Base-by-base conservation (phyloP, 2,888 invertebrate genomes). In the Zele albiditarsus region DNA sequence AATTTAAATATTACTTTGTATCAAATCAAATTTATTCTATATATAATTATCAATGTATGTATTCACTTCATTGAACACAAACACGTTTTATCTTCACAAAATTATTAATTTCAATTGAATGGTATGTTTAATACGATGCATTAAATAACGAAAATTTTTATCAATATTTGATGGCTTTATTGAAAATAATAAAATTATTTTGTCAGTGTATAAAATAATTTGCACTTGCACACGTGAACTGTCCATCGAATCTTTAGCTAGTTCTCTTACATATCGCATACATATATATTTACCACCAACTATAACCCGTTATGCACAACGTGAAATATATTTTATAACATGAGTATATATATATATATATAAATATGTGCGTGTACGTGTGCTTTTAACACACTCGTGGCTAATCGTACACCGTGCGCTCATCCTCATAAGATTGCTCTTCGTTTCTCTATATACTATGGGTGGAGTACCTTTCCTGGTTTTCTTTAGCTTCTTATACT, bases 391-490 rank as follows among this genome's bases (percentile, higher is more conserved):
- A 63, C 71, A 71, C 62, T 60, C 62, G 42, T 71, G 31, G 71
- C 62, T 71, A 71, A 71, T 71, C 71, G 71, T 71, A 71, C 42
- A 53, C 53, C 8, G 53, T 20, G 53, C 71, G 71, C 71, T 71
- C 71, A 71, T 71, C 71, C 71, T 71, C 62, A 58, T 33, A 57
- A 53, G 68, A 71, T 71, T 71, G 46, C 71, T 71, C 71, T 62
- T 60, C 53, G 53, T 20, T 53, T 53, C 28, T 62, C 62, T 33
- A 42, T 58, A n/a, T 63, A 63, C 63, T 63, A 63, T 60, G 57
- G 71, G 71, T 71, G 71, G 71, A 71, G 71, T 71, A 71, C 62
- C 62, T 71, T 62, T 71, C 71, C 62, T 62, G 62, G 71, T 71
- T 71, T 57, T 71, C 62, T 71, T 71, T 27, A 46, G 31, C 62